Evolutionary conservation across 2,888 invertebrate species (phyloP), one percentile per base, ranked within the genome.

Genomic region (Cosmopolites sordidus): DNA sequence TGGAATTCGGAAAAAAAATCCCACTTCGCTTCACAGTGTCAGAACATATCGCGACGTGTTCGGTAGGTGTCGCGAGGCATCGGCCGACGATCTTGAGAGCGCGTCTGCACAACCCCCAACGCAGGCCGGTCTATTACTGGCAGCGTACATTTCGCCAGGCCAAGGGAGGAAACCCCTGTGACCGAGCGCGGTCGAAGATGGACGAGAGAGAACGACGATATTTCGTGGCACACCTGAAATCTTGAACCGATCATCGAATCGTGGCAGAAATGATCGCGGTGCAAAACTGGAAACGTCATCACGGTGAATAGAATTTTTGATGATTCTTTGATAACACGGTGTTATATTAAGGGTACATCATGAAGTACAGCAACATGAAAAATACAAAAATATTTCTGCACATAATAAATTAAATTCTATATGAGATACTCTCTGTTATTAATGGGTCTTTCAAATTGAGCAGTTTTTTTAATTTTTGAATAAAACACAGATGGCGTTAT

Each of bases 241-340:
- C 64, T 67, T 65, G 67, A 64, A 67, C 64, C 66, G 66, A 69
- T 68, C 70, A 69, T 68, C 68, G 67, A 70, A 70, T 67, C 66
- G 22, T 62, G 53, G 61, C 49, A 50, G 59, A 54, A 57, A 60
- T 59, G 58, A 61, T 58, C 58, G 52, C 48, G 48, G 27, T 48
- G 56, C 42, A 51, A 52, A 55, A 55, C 43, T 51, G 44, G 47
- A 51, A 51, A 22, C 22, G 22, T 8, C 4, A 22, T 22, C n/a
- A n/a, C n/a, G n/a, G n/a, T n/a, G n/a, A n/a, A n/a, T n/a, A n/a
- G n/a, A n/a, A n/a, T n/a, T n/a, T n/a, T n/a, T n/a, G n/a, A n/a
- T n/a, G n/a, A n/a, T n/a, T n/a, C n/a, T n/a, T n/a, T n/a, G n/a
- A n/a, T n/a, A n/a, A n/a, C n/a, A n/a, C n/a, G n/a, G n/a, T n/a